Percentiles rank a stretch among this genome's conserved stretches.
These are phyloP conservation scores for Myripristis jacobus DNA, from an alignment of 2,797 vertebrate species.

Conservation along the genomic window DNA sequence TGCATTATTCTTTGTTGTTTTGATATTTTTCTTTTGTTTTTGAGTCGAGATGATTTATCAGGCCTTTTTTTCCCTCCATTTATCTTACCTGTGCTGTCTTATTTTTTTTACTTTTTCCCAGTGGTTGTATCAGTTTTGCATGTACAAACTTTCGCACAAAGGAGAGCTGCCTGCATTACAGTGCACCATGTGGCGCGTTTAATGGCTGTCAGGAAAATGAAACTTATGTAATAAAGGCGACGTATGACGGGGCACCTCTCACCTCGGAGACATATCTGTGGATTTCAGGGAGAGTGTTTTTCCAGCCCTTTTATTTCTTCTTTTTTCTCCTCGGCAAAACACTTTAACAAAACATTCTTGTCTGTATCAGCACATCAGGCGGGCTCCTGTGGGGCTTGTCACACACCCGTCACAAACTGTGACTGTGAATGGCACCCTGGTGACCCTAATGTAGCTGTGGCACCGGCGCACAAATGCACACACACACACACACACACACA, in stretches of 20 bases:
- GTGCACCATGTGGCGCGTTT: neutral
- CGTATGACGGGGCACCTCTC: neutral
- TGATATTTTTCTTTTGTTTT: neutral
- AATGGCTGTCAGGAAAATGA: no score
- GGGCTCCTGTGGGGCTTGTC: conserved; percentile 74
- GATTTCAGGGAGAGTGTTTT: conserved; percentile 20
- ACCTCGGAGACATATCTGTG: conserved; percentile 14
- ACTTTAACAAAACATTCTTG: conserved; percentile 68
- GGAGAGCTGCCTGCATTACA: neutral
- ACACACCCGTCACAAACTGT: conserved; percentile 69
- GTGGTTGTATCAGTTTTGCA: neutral
- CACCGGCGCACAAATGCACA: conserved; percentile 34
- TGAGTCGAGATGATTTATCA: conserved; percentile 20
- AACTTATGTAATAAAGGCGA: neutral
- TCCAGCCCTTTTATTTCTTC: neutral
- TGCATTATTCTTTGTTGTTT: conserved; percentile 12
- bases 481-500: no score
- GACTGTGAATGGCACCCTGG: conserved; percentile 73
- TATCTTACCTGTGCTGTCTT: neutral
- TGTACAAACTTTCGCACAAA: neutral
- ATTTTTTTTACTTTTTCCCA: neutral
- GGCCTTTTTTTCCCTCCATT: neutral
- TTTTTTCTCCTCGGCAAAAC: conserved; percentile 26
- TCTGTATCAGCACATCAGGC: conserved; percentile 78
- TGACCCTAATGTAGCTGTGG: conserved; percentile 54